Evolutionary conservation across 2,797 vertebrate genomes (phyloP), one percentile per base, ranked within the genome.

Genomic region (Liparis tanakae): DNA sequence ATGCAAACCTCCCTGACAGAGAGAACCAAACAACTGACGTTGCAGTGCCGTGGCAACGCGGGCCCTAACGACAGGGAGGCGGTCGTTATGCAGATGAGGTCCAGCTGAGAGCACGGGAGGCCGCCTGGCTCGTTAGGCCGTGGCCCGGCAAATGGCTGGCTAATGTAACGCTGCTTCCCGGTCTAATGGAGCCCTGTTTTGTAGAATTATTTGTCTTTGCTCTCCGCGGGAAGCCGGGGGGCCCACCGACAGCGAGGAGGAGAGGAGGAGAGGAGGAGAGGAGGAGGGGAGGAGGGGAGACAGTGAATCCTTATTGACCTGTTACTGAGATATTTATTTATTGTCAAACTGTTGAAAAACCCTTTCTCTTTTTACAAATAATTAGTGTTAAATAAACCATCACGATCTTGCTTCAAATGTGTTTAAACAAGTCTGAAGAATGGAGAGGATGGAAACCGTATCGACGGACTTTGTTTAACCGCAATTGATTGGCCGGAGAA

Each of bases 71-170:
- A 93, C 92, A 88, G 91, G 89, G 91, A 92, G 96, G 92, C 89
- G 94, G 97, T 98, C 97, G 97, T 98, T 98, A 98, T 97, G 97
- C 96, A 98, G 98, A 99, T 98, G 97, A 98, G 97, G 96, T 97
- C 97, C 97, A 96, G 96, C 97, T 97, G 97, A 92, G 97, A 98
- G 97, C 96, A 94, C 96, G 95, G 95, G 95, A 96, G 92, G 88
- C 89, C 87, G 85, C 96, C 97, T 95, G 97, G 96, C 98, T 99
- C 97, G 97, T 99, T 99, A 98, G 97, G 97, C 97, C 97, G 94
- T 95, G 95, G 96, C 96, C 97, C 96, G 95, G 96, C 96, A 99
- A 99, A 99, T 97, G 96, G 96, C 96, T 96, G 95, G 95, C 97
- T 98, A 97, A 99, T 98, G 98, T 97, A 97, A 96, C 97, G 95